Evolutionary conservation across 2,797 vertebrate genomes (phyloP), one percentile per base, ranked within the genome.

Genomic region (Denticeps clupeoides): DNA sequence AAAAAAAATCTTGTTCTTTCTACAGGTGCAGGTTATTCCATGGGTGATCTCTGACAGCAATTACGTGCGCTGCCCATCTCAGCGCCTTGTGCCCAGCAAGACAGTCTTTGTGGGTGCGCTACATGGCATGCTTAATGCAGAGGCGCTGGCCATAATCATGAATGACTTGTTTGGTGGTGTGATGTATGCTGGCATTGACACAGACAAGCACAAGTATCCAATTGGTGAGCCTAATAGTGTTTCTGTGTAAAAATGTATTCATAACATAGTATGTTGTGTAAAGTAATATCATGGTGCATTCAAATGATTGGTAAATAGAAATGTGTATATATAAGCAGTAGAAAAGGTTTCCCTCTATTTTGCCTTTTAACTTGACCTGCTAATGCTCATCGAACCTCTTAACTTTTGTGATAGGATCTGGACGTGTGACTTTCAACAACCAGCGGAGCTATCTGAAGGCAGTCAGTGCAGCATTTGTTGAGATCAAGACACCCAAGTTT

Each of bases 121-220:
- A 71, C 94, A 98, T 0, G 95, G 95, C 37, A 99, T 98, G 94
- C 79, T 99, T 19, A 99, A 96, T 0, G 94, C 94, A 0, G 94
- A 98, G 72, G 94, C 92, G 10, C 72, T 99, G 63, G 91, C 91
- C 23, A 89, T 89, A 1, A 89, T 99, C 79, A 91, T 99, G 87
- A 90, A 86, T 0, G 93, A 98, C 77, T 82, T 99, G 3, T 99
- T 99, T 0, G 93, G 91, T 41, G 94, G 93, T 0, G 95, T 99
- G 65, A 86, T 96, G 76, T 97, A 99, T 0, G 93, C 93, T 11
- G 94, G 95, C 58, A 99, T 99, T 0, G 95, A 99, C 82, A 99
- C 95, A 0, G 95, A 99, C 84, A 99, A 97, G 85, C 91, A 99
- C 87, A 97, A 97, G 74, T 99, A 99, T 55, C 95, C 95, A 13